Evolutionary conservation across 2,113 vertebrate species (phyloP), one percentile per base, ranked within the genome.

Genomic region (Siniperca chuatsi): DNA sequence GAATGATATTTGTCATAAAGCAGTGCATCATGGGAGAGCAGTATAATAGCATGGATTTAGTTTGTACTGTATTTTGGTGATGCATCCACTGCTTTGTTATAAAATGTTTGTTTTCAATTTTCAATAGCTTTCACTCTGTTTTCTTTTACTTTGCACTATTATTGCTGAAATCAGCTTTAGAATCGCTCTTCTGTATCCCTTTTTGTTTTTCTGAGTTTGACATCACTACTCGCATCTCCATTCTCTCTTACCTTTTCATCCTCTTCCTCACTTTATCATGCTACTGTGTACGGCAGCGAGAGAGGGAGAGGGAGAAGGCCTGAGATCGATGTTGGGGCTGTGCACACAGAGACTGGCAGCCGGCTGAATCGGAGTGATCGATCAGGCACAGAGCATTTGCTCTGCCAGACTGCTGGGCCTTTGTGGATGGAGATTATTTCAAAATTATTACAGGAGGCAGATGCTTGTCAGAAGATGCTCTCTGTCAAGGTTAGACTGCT

Each of bases 371-470:
- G 55, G 88, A 87, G 86, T 79, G 90, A 95, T 95, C 90, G 94
- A 95, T 95, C 94, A 92, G 94, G 73, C 93, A 78, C 78, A 82
- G 89, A 90, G 90, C 86, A 81, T 92, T 94, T 92, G 93, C 92
- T 92, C 89, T 82, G 92, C 88, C 94, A 95, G 92, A 92, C 94
- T 92, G 93, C 92, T 94, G 94, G 90, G 93, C 92, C 91, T 93
- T 93, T 95, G 95, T 93, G 92, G 91, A 93, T 84, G 88, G 88
- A 95, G 95, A 96, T 95, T 94, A 95, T 96, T 95, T 94, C 94
- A 90, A 94, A 95, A 96, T 95, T 94, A 96, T 95, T 95, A 95
- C 93, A 94, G 93, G 89, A 94, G 92, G 93, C 94, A 95, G 95
- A 95, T 95, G 95, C 91, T 95, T 95, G 94, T 95, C 95, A 95